phyloP scores from a whole-genome alignment of 2,888 invertebrate species.

The Drosophila gaucha region DNA sequence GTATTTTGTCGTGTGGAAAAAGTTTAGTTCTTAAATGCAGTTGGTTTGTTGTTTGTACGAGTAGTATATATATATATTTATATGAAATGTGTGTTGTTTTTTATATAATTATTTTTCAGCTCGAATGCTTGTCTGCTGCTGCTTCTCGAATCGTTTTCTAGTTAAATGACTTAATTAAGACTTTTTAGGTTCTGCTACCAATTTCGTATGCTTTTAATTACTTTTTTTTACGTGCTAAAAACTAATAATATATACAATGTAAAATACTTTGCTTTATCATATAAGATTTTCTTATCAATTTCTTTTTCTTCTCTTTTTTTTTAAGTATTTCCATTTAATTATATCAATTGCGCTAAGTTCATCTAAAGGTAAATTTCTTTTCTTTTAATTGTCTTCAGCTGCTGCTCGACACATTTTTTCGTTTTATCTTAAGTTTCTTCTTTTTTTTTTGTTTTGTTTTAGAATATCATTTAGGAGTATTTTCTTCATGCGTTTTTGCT shows the following conservation, averaged over 20 bases:
- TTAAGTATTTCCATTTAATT: conserved; percentile 70
- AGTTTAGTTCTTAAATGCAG: conserved; percentile 69
- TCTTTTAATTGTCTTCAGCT: conserved; percentile 35
- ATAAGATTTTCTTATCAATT: conserved; percentile 34
- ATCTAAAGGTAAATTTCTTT: conserved; percentile 82
- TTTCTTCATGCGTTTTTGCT: conserved; percentile 23
- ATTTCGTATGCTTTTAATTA: conserved; percentile 67
- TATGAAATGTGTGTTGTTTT: conserved; percentile 49
- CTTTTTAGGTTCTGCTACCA: conserved; percentile 65
- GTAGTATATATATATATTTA: conserved; percentile 42
- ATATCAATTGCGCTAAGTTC: conserved; percentile 85
- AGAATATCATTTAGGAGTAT: conserved; percentile 77
- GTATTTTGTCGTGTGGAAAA: conserved; percentile 58
- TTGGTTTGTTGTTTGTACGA: conserved; percentile 54
- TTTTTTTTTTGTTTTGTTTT: conserved; percentile 38
- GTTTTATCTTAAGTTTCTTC: conserved; percentile 44
- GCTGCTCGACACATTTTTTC: conserved; percentile 43
- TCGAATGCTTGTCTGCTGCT: conserved; percentile 29
- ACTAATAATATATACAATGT: conserved; percentile 83
- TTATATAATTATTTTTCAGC: conserved; percentile 1
- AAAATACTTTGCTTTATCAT: conserved; percentile 65
- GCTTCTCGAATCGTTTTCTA: conserved; percentile 32
- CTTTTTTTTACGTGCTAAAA: conserved; percentile 79
- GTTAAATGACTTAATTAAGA: conserved; percentile 75
- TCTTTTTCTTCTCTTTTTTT: conserved; percentile 35